Percentiles rank a stretch among this genome's conserved stretches.
Evolutionary conservation across 2,797 vertebrate genomes (phyloP).

Genomic region (Gymnoscopelus braueri): DNA sequence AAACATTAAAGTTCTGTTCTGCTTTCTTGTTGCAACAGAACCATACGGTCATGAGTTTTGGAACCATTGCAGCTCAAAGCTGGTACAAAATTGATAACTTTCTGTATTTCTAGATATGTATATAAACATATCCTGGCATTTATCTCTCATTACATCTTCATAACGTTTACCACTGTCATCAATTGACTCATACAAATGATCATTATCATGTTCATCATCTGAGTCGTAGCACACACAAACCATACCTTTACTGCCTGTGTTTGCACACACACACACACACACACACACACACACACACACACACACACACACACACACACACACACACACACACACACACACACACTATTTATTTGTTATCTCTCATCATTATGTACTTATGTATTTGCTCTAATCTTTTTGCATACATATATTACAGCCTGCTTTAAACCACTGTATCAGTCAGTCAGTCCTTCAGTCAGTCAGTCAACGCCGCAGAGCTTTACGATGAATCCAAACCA

Average conservation of each 20-base stretch:
- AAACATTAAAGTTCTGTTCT: not conserved
- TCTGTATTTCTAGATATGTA: too few species aligned
- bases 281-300: conserved; percentile 23
- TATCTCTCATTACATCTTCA: conserved; percentile 7
- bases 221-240: conserved; percentile 2
- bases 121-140: not conserved
- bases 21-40: not conserved
- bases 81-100: too few species aligned
- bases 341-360: not conserved
- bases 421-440: conserved; percentile 34
- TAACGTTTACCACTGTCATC: not conserved
- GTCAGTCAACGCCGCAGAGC: conserved; percentile 59
- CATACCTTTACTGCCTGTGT: conserved; percentile 25
- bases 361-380: not conserved
- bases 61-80: too few species aligned
- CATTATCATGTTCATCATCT: conserved; percentile 11
- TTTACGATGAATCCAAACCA: conserved; percentile 66
- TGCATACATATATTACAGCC: conserved; percentile 35
- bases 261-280: not conserved
- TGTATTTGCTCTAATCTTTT: not conserved
- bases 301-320: not conserved
- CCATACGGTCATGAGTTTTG: too few species aligned
- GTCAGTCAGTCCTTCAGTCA: conserved; percentile 44
- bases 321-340: not conserved
- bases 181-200: not conserved